Evolutionary conservation across 2,797 vertebrate species (phyloP).

Genomic region (Channa striata): DNA sequence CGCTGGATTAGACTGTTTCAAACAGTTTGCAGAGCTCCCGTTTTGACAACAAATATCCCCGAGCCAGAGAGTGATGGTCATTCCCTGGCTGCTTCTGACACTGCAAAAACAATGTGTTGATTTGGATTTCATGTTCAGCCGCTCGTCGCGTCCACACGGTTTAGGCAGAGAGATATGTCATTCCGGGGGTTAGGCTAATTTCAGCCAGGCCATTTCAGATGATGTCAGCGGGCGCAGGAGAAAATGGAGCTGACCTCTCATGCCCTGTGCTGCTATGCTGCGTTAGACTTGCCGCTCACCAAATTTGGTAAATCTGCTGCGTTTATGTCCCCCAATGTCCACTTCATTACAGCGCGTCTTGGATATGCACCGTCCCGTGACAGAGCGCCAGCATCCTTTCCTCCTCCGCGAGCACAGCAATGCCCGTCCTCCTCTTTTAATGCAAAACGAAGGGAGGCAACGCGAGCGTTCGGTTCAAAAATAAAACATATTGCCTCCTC

Average conservation of each 20-base stretch:
- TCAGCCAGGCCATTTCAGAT: constrained; percentile 76
- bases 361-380: constrained; percentile 64
- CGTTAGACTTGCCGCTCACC: constrained; percentile 72
- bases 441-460: constrained; percentile 67
- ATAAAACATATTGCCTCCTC: constrained; percentile 71
- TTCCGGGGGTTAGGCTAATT: constrained; percentile 82
- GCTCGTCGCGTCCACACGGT: constrained; percentile 70
- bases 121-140: constrained; percentile 83
- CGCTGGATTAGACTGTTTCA: constrained; percentile 81
- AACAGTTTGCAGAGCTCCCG: constrained; percentile 72
- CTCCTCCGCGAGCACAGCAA: constrained; percentile 52
- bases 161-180: constrained; percentile 81
- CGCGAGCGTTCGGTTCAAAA: constrained; percentile 68
- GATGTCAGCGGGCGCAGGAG: constrained; percentile 72
- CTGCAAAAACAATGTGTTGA: constrained; percentile 84
- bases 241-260: constrained; percentile 80
- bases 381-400: constrained; percentile 64
- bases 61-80: constrained; percentile 82
- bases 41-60: constrained; percentile 85
- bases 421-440: constrained; percentile 57
- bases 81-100: constrained; percentile 82
- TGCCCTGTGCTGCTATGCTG: constrained; percentile 66
- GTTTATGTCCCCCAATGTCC: constrained; percentile 70
- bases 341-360: constrained; percentile 66
- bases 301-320: constrained; percentile 75